Evolutionary conservation across 2,113 vertebrate species (phyloP).

Genomic region (Psettodes erumei): DNA sequence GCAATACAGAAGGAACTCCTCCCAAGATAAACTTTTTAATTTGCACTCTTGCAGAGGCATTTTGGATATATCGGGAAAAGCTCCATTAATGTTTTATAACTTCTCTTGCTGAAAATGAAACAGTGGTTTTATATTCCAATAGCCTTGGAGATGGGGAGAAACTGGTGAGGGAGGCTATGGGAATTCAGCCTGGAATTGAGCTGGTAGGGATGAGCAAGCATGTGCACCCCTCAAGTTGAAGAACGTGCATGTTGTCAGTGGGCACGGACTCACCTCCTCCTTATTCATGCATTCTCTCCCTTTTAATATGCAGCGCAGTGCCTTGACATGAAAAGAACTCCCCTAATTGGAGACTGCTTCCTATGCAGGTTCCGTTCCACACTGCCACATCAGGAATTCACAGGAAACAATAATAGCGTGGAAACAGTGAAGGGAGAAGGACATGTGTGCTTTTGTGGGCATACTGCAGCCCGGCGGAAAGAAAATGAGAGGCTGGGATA

Average conservation of each 20-base stretch:
- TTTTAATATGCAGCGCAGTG: slow-evolving; percentile 61
- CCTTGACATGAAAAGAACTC: slow-evolving; percentile 61
- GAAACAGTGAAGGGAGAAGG: slow-evolving; percentile 31
- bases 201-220: slow-evolving; percentile 28
- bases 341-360: slow-evolving; percentile 77
- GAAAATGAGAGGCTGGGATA: slow-evolving; percentile 22
- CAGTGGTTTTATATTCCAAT: slow-evolving; percentile 49
- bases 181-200: slow-evolving; percentile 8
- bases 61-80: slow-evolving; percentile 34
- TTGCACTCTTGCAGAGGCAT: slow-evolving; percentile 36
- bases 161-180: slow-evolving; percentile 35
- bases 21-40: slow-evolving; percentile 65
- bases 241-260: slow-evolving; percentile 36
- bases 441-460: slow-evolving; percentile 32
- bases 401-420: slow-evolving; percentile 57
- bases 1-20: slow-evolving; percentile 37
- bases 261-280: slow-evolving; percentile 28
- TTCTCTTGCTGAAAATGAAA: slow-evolving; percentile 46
- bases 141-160: slow-evolving; percentile 57
- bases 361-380: slow-evolving; percentile 70
- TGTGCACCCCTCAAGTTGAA: slow-evolving; percentile 15
- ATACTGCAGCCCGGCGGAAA: background rate
- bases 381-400: slow-evolving; percentile 54
- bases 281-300: slow-evolving; percentile 61
- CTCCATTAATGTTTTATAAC: slow-evolving; percentile 50